These are phyloP conservation scores for Sebastes cheni DNA, from an alignment of 2,797 vertebrate species.

Conservation along the genomic window DNA sequence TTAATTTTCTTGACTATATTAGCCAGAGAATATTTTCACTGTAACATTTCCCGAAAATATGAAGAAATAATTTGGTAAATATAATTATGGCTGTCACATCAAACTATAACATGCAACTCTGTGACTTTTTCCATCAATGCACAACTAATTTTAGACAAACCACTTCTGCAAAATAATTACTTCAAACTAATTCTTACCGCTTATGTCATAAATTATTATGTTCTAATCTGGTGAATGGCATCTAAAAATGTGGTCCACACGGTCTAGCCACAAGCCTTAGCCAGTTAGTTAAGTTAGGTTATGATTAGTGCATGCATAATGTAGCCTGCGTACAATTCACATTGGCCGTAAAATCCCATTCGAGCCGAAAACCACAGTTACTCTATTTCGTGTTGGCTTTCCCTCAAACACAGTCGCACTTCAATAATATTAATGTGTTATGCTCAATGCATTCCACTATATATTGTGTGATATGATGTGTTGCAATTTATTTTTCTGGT, in stretches of 20 bases:
- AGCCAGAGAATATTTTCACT: neutral
- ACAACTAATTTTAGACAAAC: neutral
- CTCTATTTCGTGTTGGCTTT: conserved; percentile 2
- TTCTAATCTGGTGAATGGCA: neutral
- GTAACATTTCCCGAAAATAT: neutral
- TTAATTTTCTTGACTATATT: neutral
- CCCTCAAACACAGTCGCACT: neutral
- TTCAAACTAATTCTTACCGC: neutral
- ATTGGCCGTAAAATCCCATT: neutral
- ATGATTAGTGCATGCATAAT: neutral
- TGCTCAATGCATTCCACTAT: neutral
- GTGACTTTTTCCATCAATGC: neutral
- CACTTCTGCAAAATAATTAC: neutral
- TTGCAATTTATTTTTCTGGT: neutral
- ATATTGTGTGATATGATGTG: neutral
- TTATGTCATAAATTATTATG: neutral
- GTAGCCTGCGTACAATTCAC: neutral
- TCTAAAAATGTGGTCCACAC: conserved; percentile 1
- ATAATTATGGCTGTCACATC: neutral
- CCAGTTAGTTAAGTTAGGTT: neutral
- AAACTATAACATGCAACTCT: neutral
- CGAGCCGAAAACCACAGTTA: neutral
- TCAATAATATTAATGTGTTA: neutral
- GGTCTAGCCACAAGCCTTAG: neutral
- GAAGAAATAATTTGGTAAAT: neutral